phyloP scores from a whole-genome alignment of 2,113 vertebrate genomes.

The Rattus norvegicus region DNA sequence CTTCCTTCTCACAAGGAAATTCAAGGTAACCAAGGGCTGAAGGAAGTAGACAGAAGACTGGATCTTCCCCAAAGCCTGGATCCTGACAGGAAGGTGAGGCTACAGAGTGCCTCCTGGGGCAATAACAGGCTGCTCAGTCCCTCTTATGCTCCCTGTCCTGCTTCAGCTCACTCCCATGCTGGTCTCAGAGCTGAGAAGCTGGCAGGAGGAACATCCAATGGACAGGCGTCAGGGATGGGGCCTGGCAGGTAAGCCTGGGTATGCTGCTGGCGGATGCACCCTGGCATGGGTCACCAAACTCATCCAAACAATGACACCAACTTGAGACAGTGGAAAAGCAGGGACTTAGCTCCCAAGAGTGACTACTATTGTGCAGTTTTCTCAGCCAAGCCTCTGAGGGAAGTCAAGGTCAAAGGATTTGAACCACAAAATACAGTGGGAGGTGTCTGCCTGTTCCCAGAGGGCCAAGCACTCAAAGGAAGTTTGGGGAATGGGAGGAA shows the following conservation, averaged over 20 bases:
- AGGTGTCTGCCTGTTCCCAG: background rate
- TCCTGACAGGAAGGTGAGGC: background rate
- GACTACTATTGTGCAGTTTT: background rate
- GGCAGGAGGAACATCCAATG: too few species aligned
- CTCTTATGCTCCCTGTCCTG: background rate
- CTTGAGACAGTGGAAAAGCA: constrained; percentile 47
- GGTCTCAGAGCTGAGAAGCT: background rate
- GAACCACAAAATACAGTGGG: too few species aligned
- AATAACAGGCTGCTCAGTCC: background rate
- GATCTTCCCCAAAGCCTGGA: background rate
- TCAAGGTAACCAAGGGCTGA: background rate
- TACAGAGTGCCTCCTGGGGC: background rate
- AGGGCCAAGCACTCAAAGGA: background rate
- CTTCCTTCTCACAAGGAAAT: background rate
- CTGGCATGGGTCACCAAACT: constrained; percentile 9
- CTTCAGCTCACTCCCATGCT: background rate
- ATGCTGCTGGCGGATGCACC: too few species aligned
- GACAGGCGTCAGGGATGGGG: too few species aligned
- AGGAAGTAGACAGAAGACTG: rapidly evolving
- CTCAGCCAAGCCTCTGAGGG: background rate
- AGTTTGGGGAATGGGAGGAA: background rate
- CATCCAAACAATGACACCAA: constrained; percentile 14
- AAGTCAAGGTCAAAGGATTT: too few species aligned
- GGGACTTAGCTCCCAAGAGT: background rate
- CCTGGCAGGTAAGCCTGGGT: too few species aligned